Evolutionary conservation across 2,888 invertebrate species (phyloP).

Genomic region (Mesopsocus fuscifrons): DNA sequence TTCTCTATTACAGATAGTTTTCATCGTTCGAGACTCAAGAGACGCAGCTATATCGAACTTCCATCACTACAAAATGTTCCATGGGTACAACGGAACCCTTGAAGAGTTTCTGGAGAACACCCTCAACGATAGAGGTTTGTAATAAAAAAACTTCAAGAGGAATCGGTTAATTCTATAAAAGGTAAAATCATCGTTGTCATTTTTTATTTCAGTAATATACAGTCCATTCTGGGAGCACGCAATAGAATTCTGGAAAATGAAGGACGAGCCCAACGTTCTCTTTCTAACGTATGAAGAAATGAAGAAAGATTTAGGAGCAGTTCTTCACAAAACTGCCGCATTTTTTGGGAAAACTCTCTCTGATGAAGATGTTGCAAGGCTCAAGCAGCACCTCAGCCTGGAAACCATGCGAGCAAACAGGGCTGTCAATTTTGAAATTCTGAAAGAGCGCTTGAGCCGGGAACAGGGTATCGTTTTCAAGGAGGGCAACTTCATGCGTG

Average conservation of each 20-base stretch:
- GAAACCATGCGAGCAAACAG: neutral
- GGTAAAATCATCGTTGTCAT: slow-evolving; percentile 2
- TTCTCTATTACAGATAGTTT: slow-evolving; percentile 27
- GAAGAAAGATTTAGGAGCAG: slow-evolving; percentile 17
- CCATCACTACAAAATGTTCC: slow-evolving; percentile 22
- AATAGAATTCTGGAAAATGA: slow-evolving; percentile 22
- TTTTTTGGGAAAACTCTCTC: slow-evolving; percentile 1
- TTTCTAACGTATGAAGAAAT: slow-evolving; percentile 22
- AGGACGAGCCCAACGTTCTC: slow-evolving; percentile 22
- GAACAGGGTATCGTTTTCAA: neutral
- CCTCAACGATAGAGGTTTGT: slow-evolving; percentile 14
- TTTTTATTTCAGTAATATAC: slow-evolving; percentile 17
- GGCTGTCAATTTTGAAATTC: neutral
- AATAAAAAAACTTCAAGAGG: too few relatives aligned
- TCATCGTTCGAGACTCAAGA: slow-evolving; percentile 26
- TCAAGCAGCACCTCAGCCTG: neutral
- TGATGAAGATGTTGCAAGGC: neutral
- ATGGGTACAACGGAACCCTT: slow-evolving; percentile 17
- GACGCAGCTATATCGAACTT: slow-evolving; percentile 25
- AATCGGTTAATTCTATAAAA: too few relatives aligned
- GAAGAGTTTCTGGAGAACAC: slow-evolving; percentile 18
- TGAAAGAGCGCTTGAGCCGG: neutral
- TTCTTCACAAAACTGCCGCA: neutral
- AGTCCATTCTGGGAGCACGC: slow-evolving; percentile 22
- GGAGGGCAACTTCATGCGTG: slow-evolving; percentile 25